Base-by-base conservation (phyloP, 2,888 invertebrate genomes). In the Parnassius smintheus region DNA sequence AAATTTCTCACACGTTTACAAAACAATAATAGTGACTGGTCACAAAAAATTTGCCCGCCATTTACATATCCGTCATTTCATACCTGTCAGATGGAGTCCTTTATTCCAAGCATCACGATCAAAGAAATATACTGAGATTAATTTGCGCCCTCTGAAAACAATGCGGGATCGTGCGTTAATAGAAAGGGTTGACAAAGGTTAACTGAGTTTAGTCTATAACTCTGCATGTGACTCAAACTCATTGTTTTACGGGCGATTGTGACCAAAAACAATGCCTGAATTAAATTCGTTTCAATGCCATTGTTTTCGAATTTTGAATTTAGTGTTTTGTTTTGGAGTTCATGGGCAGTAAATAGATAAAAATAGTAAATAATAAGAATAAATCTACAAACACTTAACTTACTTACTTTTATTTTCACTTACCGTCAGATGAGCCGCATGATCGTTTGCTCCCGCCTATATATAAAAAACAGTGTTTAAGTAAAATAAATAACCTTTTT, bases 111-210 rank as follows among this genome's bases (percentile, higher is more conserved):
- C 78, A 82, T 82, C 75, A 80, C 81, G 83, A 88, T 88, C 89
- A 88, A 90, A 91, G 88, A 87, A 86, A 83, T 86, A 84, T 80
- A 85, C 83, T 80, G 84, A 90, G 91, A 91, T 91, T 91, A 91
- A 91, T 91, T 89, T 81, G 78, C 84, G 82, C 85, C 82, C 81
- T 78, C 75, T 71, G 77, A 79, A 83, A 88, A 90, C 89, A 90
- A 90, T 85, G 77, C 76, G 74, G 73, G 73, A 71, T 72, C 72
- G 75, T 78, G 75, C 77, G 72, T 76, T 71, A 76, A 82, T 68
- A 72, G 78, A 85, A 86, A 85, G 86, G 88, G 84, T 81, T 78
- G 64, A 64, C 64, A 64, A 64, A 64, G 60, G 56, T 60, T 54
- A 64, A 63, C 63, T 46, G 77, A 77, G 80, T 81, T 86, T 81